A percentile compares a stretch with the other conserved stretches of the same genome.
phyloP scores from a whole-genome alignment of 2,888 invertebrate genomes.

The Troglohyphantes excavatus region DNA sequence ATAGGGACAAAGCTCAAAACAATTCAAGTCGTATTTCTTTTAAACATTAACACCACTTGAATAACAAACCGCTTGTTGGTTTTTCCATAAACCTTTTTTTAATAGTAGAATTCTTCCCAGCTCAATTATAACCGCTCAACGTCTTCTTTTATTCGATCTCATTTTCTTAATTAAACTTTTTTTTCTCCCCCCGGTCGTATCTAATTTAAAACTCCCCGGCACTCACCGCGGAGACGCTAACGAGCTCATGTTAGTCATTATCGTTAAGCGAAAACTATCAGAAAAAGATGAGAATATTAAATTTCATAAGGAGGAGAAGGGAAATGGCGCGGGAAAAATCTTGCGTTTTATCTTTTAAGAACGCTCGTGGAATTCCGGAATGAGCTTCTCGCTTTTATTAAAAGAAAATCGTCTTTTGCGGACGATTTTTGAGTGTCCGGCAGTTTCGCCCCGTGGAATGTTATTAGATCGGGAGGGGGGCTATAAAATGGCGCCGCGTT shows the following conservation, averaged over 20 bases:
- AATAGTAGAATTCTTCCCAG: neutral
- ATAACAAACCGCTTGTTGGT: neutral
- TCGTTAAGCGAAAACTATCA: neutral
- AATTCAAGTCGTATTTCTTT: no score
- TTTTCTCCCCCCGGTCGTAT: no score
- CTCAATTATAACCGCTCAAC: neutral
- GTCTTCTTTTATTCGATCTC: neutral
- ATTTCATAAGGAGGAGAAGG: conserved; percentile 1
- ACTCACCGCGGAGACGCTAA: neutral
- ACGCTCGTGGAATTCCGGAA: neutral
- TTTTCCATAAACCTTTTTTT: neutral
- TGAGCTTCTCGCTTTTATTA: neutral
- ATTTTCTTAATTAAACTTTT: neutral
- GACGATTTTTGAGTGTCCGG: neutral
- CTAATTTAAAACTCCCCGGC: neutral
- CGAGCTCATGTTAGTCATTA: neutral
- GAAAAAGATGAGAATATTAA: neutral
- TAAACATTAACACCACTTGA: no score
- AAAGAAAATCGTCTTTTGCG: neutral
- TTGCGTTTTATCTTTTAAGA: neutral
- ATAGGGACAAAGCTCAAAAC: no score
- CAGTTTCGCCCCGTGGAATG: neutral
- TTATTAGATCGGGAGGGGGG: neutral
- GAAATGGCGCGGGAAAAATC: neutral
- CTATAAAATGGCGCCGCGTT: neutral